A percentile compares a stretch with the other conserved stretches of the same genome.
Conservation (phyloP, 2,888 invertebrate genomes). For the Periphyllus acericola region DNA sequence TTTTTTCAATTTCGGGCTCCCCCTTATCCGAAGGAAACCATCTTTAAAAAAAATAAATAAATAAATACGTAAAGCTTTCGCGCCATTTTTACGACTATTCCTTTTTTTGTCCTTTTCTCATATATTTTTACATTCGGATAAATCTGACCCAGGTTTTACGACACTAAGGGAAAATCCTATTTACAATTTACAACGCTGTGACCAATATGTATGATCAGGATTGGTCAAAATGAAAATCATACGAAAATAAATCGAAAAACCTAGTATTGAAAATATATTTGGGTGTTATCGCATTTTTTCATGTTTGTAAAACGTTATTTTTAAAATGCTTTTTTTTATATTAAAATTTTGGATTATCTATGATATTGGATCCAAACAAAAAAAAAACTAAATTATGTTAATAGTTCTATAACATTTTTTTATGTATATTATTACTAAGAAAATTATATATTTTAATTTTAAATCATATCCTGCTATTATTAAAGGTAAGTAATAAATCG, state of each 20-base stretch:
- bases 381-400: background rate
- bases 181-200: constrained; percentile 57
- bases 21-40: constrained; percentile 46
- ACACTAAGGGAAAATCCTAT: constrained; percentile 56
- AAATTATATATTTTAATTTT: no score
- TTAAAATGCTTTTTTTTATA: background rate
- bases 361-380: background rate
- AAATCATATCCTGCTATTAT: no score
- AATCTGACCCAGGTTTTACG: constrained; percentile 61
- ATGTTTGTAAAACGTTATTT: background rate
- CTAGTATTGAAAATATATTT: constrained; percentile 48
- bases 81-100: constrained; percentile 61
- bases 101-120: constrained; percentile 57
- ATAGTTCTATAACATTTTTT: background rate
- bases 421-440: no score
- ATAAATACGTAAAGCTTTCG: constrained; percentile 60
- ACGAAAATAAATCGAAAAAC: constrained; percentile 47
- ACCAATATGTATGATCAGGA: constrained; percentile 56
- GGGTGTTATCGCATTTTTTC: constrained; percentile 17
- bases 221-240: constrained; percentile 57
- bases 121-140: constrained; percentile 59
- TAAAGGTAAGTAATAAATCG: no score
- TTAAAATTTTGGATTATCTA: background rate
- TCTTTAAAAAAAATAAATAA: constrained; percentile 59
- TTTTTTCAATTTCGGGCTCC: constrained; percentile 53